A percentile compares a stretch with the other conserved stretches of the same genome.
Conservation (phyloP, 2,888 invertebrate species). For the Drosophila dives region DNA sequence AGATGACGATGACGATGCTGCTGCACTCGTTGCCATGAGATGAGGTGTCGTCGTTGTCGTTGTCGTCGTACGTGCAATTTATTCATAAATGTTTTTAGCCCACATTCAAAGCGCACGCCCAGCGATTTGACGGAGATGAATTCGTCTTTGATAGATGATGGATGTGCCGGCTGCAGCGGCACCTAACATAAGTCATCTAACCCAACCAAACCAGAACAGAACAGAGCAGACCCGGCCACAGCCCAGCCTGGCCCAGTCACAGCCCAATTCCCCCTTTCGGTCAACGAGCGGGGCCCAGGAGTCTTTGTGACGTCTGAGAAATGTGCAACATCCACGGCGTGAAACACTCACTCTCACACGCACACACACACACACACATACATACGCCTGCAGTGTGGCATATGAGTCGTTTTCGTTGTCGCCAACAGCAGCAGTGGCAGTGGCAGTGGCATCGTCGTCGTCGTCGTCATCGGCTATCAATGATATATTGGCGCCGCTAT, state of each 20-base stretch:
- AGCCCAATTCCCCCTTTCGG: conserved; percentile 43
- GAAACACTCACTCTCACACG: conserved; percentile 41
- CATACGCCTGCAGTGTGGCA: conserved; percentile 12
- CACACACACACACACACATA: conserved; percentile 15
- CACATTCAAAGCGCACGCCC: conserved; percentile 73
- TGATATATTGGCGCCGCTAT: conserved; percentile 70
- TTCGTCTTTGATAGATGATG: conserved; percentile 82
- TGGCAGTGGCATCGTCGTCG: conserved; percentile 21
- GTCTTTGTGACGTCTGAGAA: conserved; percentile 77
- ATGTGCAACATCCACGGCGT: conserved; percentile 75
- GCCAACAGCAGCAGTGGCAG: conserved; percentile 9
- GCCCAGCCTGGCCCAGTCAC: conserved; percentile 7
- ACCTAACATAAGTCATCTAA: conserved; percentile 81
- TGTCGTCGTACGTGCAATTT: conserved; percentile 78
- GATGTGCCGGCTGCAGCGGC: conserved; percentile 80
- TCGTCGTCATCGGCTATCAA: conserved; percentile 62
- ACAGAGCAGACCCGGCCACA: conserved; percentile 13
- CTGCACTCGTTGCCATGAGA: conserved; percentile 45
- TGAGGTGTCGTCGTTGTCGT: conserved; percentile 19
- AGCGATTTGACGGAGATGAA: conserved; percentile 79
- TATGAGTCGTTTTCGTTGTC: conserved; percentile 52
- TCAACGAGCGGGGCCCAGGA: conserved; percentile 51
- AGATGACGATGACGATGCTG: conserved; percentile 39
- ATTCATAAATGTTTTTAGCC: conserved; percentile 81
- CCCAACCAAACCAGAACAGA: conserved; percentile 1